Evolutionary conservation across 2,113 vertebrate species (phyloP).

Genomic region (Erinaceus europaeus): DNA sequence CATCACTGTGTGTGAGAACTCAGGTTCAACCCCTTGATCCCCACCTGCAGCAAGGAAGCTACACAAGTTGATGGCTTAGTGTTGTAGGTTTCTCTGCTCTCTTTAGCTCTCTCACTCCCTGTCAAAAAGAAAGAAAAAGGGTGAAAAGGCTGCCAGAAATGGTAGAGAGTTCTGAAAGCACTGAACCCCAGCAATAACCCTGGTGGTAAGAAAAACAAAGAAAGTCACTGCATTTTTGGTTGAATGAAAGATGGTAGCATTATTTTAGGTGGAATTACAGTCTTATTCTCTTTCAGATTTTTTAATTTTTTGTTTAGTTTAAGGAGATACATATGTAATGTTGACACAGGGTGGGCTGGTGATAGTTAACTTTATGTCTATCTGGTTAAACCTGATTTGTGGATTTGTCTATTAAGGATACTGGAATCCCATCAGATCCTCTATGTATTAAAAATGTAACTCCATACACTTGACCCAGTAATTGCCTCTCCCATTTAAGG

Average conservation of each 20-base stretch:
- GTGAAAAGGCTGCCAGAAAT: too few relatives aligned
- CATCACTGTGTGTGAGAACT: too few relatives aligned
- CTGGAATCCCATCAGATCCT: neutral
- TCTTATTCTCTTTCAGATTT: neutral
- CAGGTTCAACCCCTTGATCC: too few relatives aligned
- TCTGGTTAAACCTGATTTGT: neutral
- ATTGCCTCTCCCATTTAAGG: neutral
- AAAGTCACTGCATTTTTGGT: neutral
- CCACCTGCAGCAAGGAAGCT: too few relatives aligned
- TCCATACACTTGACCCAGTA: neutral
- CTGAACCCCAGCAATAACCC: too few relatives aligned
- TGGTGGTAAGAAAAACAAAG: too few relatives aligned
- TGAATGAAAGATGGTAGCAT: neutral
- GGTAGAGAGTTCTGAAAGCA: too few relatives aligned
- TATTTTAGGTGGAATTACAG: neutral
- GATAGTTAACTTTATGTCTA: neutral
- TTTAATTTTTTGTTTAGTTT: neutral
- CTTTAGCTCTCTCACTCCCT: too few relatives aligned
- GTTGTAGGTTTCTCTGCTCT: too few relatives aligned
- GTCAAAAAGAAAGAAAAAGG: too few relatives aligned
- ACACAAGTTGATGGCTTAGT: too few relatives aligned
- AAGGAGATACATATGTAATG: neutral
- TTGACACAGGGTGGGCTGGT: neutral
- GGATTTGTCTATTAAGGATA: neutral
- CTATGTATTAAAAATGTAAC: neutral